Evolutionary conservation across 2,888 invertebrate species (phyloP).

Genomic region (Erebia palarica): DNA sequence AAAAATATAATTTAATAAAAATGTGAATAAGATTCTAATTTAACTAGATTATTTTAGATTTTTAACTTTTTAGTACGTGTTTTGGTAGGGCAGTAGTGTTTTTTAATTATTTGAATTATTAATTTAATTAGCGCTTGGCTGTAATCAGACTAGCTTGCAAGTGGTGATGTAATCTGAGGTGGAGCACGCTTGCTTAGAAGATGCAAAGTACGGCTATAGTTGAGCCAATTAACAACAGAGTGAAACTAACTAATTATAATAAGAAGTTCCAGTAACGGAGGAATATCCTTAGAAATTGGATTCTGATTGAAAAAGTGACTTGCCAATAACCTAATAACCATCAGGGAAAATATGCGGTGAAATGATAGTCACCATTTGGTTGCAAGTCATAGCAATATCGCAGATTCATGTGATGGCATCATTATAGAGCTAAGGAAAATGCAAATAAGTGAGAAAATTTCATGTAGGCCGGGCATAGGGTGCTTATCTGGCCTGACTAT

Average conservation of each 20-base stretch:
- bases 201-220: too few relatives aligned
- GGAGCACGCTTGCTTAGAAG: too few relatives aligned
- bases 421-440: slow-evolving; percentile 29
- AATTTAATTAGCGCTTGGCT: too few relatives aligned
- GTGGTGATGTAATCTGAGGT: too few relatives aligned
- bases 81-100: too few relatives aligned
- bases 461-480: slow-evolving; percentile 9
- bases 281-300: slow-evolving; percentile 1
- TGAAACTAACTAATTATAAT: neutral
- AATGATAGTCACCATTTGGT: slow-evolving; percentile 3
- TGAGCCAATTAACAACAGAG: neutral
- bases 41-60: too few relatives aligned
- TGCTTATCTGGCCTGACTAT: slow-evolving; percentile 1
- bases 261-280: neutral
- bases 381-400: slow-evolving; percentile 30
- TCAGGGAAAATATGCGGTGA: slow-evolving; percentile 6
- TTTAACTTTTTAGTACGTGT: too few relatives aligned
- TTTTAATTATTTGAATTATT: too few relatives aligned
- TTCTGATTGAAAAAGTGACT: slow-evolving; percentile 17
- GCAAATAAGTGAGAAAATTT: slow-evolving; percentile 33
- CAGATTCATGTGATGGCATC: slow-evolving; percentile 17
- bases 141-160: too few relatives aligned
- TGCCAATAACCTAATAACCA: neutral
- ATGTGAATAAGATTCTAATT: too few relatives aligned
- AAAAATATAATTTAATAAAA: too few relatives aligned